phyloP scores from a whole-genome alignment of 1,140 invertebrate species.

The Nebria ingens region DNA sequence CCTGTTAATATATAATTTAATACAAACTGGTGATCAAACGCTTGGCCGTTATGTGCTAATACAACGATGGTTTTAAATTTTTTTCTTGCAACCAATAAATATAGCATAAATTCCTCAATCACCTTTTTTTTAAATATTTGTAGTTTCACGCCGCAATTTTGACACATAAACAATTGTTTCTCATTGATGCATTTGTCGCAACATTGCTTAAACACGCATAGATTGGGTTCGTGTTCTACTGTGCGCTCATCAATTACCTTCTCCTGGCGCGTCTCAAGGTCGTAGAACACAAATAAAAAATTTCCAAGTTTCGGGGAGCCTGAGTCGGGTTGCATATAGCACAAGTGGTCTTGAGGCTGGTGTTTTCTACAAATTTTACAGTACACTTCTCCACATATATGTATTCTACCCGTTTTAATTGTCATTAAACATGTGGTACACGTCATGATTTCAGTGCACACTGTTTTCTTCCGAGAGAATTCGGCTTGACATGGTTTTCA shows the following conservation, averaged over 20 bases:
- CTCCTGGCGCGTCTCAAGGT: conserved; percentile 11
- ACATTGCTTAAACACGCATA: background rate
- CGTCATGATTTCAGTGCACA: background rate
- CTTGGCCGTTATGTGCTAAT: conserved; percentile 23
- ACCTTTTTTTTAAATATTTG: background rate
- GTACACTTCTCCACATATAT: background rate
- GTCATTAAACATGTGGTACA: background rate
- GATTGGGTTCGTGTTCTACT: background rate
- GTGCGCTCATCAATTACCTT: background rate
- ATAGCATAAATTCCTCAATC: background rate
- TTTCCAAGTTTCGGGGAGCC: background rate
- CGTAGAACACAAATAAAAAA: conserved; percentile 12
- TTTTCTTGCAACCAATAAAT: background rate
- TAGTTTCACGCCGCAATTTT: background rate
- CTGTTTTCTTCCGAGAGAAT: background rate
- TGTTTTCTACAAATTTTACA: conserved; percentile 1
- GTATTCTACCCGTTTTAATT: background rate
- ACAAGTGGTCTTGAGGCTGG: background rate
- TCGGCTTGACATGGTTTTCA: conserved; percentile 8
- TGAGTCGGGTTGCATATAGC: background rate
- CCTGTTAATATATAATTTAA: conserved; percentile 17
- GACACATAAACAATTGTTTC: background rate
- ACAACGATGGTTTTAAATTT: conserved; percentile 13
- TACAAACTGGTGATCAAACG: conserved; percentile 24
- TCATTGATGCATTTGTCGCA: background rate